Base-by-base conservation (phyloP, 2,888 invertebrate genomes). In the Ormyrus labotus region DNA sequence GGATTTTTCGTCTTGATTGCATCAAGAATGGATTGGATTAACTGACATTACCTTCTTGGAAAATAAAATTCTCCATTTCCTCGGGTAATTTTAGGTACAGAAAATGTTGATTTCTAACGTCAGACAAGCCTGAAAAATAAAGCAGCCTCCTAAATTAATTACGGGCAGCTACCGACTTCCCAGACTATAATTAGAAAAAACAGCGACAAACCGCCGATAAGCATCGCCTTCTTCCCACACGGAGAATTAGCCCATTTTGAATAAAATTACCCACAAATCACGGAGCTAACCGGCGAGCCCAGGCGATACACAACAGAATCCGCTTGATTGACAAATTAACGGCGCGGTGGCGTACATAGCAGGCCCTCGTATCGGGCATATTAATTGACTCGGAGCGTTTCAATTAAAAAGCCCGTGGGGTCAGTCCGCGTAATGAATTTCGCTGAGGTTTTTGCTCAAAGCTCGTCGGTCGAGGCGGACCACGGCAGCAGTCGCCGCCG, bases 301-400 rank as follows among this genome's bases (percentile, higher is more conserved):
- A 19, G 6, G 6, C 34, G 11, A 6, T 50, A 47, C 60, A 68
- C 61, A 63, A 68, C 67, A 63, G 73, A 68, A 72, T 61, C 19
- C 67, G 1, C 69, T 6, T 61, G 75, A 80, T 80, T 80, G 80
- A 75, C 75, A 80, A 80, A 80, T 80, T 75, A 80, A 80, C 67
- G 19, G 34, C 73, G 67, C 48, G 57, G 2, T 9, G 10, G 11
- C 47, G 57, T 11, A 13, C 60, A 57, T 68, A 61, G 68, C 13
- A 61, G n/a, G 19, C 9, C 47, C 64, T 69, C 63, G 19, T 48
- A 63, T 19, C 72, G 13, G 53, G 53, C 74, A 65, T 53, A 74
- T 80, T 79, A 74, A 80, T 74, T 65, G 78, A 48, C 60, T 19
- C n/a, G 47, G 47, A 34, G 70, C 69, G 53, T 80, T 80, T 75